Percentiles rank a stretch among this genome's conserved stretches.
phyloP scores from a whole-genome alignment of 35 echinoderm and acorn worm species.

The Heliocidaris erythrogramma region DNA sequence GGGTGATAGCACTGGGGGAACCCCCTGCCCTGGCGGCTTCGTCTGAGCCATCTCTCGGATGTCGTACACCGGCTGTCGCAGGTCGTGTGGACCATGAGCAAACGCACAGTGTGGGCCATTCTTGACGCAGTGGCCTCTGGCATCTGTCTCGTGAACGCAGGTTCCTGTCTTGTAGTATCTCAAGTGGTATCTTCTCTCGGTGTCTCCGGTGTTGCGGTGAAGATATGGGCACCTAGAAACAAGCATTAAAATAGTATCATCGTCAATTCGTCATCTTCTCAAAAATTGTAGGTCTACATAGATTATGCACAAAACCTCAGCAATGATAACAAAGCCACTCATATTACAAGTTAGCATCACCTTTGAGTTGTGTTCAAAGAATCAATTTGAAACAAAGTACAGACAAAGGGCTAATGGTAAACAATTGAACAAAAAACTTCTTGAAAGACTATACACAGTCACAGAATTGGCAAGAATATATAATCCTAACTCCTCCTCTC shows the following conservation, averaged over 20 bases:
- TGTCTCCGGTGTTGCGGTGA: conserved; percentile 92
- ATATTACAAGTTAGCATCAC: too few species aligned
- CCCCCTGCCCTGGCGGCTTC: conserved; percentile 12
- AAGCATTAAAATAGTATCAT: neutral
- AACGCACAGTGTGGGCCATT: conserved; percentile 99
- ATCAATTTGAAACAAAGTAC: too few species aligned
- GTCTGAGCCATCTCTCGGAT: conserved; percentile 82
- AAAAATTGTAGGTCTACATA: too few species aligned
- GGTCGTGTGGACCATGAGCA: conserved; percentile 92
- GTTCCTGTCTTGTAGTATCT: conserved; percentile 95
- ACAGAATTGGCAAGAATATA: too few species aligned
- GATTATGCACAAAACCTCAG: too few species aligned
- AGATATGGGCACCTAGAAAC: conserved; percentile 86
- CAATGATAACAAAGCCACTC: too few species aligned
- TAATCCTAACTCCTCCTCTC: too few species aligned
- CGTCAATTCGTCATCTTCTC: neutral
- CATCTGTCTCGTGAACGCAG: conserved; percentile 97
- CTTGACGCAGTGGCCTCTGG: conserved; percentile 95
- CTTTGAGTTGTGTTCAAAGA: too few species aligned
- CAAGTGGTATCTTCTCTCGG: conserved; percentile 90
- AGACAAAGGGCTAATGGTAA: too few species aligned
- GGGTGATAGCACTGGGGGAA: conserved; percentile 32
- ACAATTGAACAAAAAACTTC: too few species aligned
- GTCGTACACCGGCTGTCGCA: conserved; percentile 96
- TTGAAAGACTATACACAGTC: too few species aligned